Conservation (phyloP, 1,140 invertebrate genomes). For the Solenopsis invicta region DNA sequence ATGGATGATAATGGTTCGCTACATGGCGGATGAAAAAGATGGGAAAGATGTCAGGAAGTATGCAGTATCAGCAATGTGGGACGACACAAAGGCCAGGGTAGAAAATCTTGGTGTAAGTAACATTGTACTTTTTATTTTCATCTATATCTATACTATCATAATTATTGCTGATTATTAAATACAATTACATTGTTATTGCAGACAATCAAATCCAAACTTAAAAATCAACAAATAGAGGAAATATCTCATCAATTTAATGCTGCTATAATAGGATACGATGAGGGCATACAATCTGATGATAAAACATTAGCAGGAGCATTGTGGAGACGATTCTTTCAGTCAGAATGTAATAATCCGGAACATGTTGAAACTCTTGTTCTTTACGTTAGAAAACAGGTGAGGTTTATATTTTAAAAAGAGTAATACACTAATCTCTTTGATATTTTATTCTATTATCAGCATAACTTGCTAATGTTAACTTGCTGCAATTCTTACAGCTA, state of each 20-base stretch:
- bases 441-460: conserved; percentile 49
- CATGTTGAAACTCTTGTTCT: conserved; percentile 90
- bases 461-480: conserved; percentile 73
- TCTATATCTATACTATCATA: background rate
- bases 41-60: conserved; percentile 91
- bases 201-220: conserved; percentile 83
- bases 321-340: conserved; percentile 93
- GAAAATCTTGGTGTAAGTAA: conserved; percentile 91
- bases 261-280: conserved; percentile 94
- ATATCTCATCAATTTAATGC: conserved; percentile 93
- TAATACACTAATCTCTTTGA: background rate
- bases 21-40: conserved; percentile 92
- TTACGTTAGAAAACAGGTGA: conserved; percentile 92
- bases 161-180: background rate
- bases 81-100: conserved; percentile 91
- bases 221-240: conserved; percentile 88
- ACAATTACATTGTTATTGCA: conserved; percentile 50
- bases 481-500: conserved; percentile 41
- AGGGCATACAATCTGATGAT: conserved; percentile 92
- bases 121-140: conserved; percentile 38
- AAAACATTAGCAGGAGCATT: conserved; percentile 92
- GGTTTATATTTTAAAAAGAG: conserved; percentile 61
- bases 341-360: conserved; percentile 88
- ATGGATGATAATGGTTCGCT: conserved; percentile 93
- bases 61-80: conserved; percentile 93